phyloP scores from a whole-genome alignment of 2,888 invertebrate genomes.

The Perizoma flavofasciatum region DNA sequence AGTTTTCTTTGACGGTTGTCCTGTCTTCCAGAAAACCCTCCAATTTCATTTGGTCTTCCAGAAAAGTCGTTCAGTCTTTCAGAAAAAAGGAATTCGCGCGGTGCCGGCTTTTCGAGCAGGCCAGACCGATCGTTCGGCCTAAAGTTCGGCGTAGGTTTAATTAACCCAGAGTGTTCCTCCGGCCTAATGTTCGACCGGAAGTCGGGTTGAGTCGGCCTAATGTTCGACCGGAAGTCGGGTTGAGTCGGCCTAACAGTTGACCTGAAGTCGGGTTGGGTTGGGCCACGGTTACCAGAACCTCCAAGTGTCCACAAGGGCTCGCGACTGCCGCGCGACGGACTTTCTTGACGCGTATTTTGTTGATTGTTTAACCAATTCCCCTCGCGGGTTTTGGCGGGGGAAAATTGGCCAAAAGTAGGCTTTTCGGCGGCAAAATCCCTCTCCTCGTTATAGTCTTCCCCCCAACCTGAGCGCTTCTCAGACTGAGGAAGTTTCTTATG shows the following conservation, averaged over 20 bases:
- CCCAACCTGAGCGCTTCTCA: constrained; percentile 8
- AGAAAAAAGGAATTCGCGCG: constrained; percentile 5
- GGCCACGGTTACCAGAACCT: background rate
- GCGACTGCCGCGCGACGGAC: constrained; percentile 10
- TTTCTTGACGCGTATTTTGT: background rate
- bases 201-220: constrained; percentile 6
- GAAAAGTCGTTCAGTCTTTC: no score
- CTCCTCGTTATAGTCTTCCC: constrained; percentile 1
- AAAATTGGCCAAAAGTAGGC: constrained; percentile 3
- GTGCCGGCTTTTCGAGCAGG: background rate
- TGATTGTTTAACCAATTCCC: constrained; percentile 9
- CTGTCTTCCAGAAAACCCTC: background rate
- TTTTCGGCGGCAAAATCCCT: constrained; percentile 9
- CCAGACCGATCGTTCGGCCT: constrained; percentile 7
- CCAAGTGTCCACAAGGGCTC: constrained; percentile 1
- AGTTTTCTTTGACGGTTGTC: background rate
- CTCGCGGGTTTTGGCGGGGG: background rate
- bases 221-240: constrained; percentile 13
- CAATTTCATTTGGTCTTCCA: background rate
- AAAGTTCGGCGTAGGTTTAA: constrained; percentile 13
- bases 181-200: constrained; percentile 7
- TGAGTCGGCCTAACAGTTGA: constrained; percentile 1
- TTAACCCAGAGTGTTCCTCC: constrained; percentile 11
- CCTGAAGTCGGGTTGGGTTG: constrained; percentile 14
- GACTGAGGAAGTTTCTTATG: constrained; percentile 9